phyloP scores from a whole-genome alignment of 2,113 vertebrate genomes.

The Silurus asotus region DNA sequence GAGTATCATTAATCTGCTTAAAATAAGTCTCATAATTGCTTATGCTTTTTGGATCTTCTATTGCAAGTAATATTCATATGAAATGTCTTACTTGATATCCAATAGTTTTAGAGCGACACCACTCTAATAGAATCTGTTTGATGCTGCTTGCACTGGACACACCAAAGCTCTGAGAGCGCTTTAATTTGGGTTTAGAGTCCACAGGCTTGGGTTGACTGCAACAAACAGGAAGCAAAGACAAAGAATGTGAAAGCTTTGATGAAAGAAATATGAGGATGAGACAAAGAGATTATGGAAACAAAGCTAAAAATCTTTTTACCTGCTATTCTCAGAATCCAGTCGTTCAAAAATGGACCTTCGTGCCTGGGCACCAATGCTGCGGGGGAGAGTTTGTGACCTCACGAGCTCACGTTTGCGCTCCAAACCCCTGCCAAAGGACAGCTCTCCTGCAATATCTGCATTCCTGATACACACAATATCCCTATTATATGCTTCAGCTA shows the following conservation, averaged over 20 bases:
- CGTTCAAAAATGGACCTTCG: conserved; percentile 87
- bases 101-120: conserved; percentile 95
- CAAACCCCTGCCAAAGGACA: conserved; percentile 61
- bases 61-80: not conserved
- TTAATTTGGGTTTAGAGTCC: conserved; percentile 86
- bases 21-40: not conserved
- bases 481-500: conserved; percentile 3
- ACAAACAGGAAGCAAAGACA: not conserved
- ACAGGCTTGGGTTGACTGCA: conserved; percentile 76
- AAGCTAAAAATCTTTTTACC: conserved; percentile 64
- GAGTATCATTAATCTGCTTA: not conserved
- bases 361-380: conserved; percentile 79
- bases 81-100: conserved; percentile 85
- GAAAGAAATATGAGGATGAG: not conserved
- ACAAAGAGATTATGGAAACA: not conserved
- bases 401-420: conserved; percentile 87
- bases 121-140: conserved; percentile 95
- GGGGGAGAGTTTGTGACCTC: conserved; percentile 91
- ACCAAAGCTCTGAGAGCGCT: conserved; percentile 93
- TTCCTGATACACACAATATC: conserved; percentile 59
- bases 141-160: conserved; percentile 96
- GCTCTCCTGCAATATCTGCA: conserved; percentile 58
- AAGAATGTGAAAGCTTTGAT: not conserved
- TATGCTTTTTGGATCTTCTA: not conserved
- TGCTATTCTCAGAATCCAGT: conserved; percentile 78